Evolutionary conservation across 2,113 vertebrate species (phyloP).

Genomic region (Potamarius usumacintae): DNA sequence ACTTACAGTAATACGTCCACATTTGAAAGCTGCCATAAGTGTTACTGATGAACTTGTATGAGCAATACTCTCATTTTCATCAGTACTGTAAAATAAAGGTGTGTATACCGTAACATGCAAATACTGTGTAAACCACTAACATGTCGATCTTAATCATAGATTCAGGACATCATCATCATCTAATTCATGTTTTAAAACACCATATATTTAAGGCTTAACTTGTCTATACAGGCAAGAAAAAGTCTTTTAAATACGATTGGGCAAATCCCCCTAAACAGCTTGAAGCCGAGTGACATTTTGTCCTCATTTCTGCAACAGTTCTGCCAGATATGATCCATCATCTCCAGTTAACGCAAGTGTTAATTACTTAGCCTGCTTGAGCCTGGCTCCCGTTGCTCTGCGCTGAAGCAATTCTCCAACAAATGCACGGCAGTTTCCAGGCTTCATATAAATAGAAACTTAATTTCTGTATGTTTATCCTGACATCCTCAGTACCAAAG

Average conservation of each 20-base stretch:
- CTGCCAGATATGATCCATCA: constrained; percentile 57
- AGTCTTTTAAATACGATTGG: constrained; percentile 48
- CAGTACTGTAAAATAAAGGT: neutral
- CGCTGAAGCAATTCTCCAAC: constrained; percentile 66
- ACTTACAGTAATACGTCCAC: neutral
- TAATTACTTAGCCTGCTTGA: constrained; percentile 58
- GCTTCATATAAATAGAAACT: constrained; percentile 80
- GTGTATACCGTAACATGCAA: neutral
- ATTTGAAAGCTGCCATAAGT: neutral
- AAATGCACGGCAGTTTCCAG: constrained; percentile 68
- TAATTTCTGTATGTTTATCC: constrained; percentile 80
- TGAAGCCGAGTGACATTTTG: constrained; percentile 57
- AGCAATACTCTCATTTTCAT: neutral
- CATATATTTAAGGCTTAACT: constrained; percentile 31
- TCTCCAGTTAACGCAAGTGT: constrained; percentile 57
- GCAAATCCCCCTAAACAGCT: constrained; percentile 56
- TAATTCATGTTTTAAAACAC: constrained; percentile 27
- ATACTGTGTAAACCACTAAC: neutral
- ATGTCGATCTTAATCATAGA: constrained; percentile 28
- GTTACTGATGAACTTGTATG: neutral
- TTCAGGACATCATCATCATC: constrained; percentile 16
- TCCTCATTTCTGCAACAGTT: constrained; percentile 50
- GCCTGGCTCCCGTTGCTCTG: constrained; percentile 55
- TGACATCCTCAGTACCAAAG: constrained; percentile 73
- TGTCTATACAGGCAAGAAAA: constrained; percentile 35